Evolutionary conservation across 2,797 vertebrate genomes (phyloP).

Genomic region (Pterois miles): DNA sequence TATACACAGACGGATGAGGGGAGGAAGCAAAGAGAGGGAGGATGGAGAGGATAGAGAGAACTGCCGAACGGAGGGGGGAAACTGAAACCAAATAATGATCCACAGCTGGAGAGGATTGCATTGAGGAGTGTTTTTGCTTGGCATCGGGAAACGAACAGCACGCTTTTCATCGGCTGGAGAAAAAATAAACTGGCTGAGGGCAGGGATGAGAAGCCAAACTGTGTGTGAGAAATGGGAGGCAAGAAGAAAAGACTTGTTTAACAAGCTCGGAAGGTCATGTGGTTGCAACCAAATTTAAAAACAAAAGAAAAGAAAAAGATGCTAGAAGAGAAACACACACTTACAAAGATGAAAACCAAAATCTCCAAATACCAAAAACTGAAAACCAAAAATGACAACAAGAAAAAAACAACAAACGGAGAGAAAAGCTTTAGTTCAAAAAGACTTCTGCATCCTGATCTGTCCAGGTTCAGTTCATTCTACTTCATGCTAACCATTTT

Average conservation of each 20-base stretch:
- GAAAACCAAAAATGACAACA: conserved; percentile 82
- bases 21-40: conserved; percentile 60
- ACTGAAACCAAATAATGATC: conserved; percentile 82
- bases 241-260: conserved; percentile 65
- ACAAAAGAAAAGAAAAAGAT: conserved; percentile 21
- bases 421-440: conserved; percentile 92
- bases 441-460: conserved; percentile 84
- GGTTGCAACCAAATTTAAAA: conserved; percentile 43
- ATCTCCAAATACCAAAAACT: conserved; percentile 86
- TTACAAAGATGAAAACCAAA: conserved; percentile 80
- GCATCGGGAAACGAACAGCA: conserved; percentile 46
- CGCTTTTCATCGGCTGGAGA: conserved; percentile 55
- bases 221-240: conserved; percentile 59
- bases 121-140: conserved; percentile 46
- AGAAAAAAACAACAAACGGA: conserved; percentile 78
- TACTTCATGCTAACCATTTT: conserved; percentile 54
- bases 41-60: conserved; percentile 74
- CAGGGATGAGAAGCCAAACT: conserved; percentile 68
- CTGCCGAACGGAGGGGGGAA: conserved; percentile 64
- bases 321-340: conserved; percentile 62
- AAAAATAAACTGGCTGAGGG: conserved; percentile 51
- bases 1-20: conserved; percentile 72
- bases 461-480: conserved; percentile 67
- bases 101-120: conserved; percentile 72
- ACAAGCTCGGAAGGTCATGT: conserved; percentile 48